Conservation (phyloP, 2,797 vertebrate genomes). For the Ammospiza maritima region DNA sequence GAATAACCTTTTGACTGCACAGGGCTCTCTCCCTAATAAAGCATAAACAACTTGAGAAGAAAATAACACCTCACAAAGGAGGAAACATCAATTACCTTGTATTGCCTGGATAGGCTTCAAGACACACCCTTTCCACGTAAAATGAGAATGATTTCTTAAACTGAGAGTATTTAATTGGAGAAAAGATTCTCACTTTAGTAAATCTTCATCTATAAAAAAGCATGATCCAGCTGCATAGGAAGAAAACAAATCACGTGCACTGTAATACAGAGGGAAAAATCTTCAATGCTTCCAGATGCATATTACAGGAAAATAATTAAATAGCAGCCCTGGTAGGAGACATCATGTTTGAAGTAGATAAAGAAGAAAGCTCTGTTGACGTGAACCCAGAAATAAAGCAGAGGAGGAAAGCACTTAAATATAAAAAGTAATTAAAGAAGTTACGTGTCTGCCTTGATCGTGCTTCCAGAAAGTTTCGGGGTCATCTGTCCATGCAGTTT, state of each 20-base stretch:
- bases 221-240: slow-evolving; percentile 4
- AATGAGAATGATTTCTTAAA: slow-evolving; percentile 21
- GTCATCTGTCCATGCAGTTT: not conserved
- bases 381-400: slow-evolving; percentile 43
- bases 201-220: not conserved
- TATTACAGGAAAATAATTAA: slow-evolving; percentile 42
- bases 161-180: not conserved
- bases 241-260: slow-evolving; percentile 4
- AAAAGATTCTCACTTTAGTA: slow-evolving; percentile 3
- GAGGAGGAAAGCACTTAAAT: slow-evolving; percentile 30
- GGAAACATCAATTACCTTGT: not conserved
- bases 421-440: slow-evolving; percentile 34
- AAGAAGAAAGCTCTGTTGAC: slow-evolving; percentile 33
- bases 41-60: not conserved
- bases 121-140: not conserved
- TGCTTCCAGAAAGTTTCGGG: slow-evolving; percentile 30
- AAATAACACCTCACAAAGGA: not conserved
- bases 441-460: not conserved
- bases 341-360: not conserved
- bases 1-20: not conserved
- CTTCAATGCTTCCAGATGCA: slow-evolving; percentile 42
- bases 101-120: not conserved
- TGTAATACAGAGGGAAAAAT: slow-evolving; percentile 3
- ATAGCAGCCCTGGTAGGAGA: slow-evolving; percentile 8
- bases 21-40: not conserved